Percentiles rank a stretch among this genome's conserved stretches.
These are phyloP conservation scores for Myripristis jacobus DNA, from an alignment of 2,797 vertebrate genomes.

Conservation along the genomic window DNA sequence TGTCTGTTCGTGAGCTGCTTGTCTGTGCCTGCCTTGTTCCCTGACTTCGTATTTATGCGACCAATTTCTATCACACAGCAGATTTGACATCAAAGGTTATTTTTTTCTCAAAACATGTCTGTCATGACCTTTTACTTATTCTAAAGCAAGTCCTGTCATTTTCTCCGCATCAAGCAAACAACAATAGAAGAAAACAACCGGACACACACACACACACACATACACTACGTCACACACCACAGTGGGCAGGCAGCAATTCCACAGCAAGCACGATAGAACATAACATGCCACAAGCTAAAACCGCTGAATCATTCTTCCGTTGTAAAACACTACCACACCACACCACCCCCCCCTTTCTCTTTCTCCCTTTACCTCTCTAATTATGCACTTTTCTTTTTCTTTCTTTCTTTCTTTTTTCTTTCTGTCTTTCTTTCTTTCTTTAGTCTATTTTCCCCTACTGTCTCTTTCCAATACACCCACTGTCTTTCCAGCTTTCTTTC, in stretches of 20 bases:
- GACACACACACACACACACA: slow-evolving; percentile 13
- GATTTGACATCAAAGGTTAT: slow-evolving; percentile 10
- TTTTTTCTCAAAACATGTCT: neutral
- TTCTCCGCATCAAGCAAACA: slow-evolving; percentile 32
- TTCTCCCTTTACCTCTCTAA: slow-evolving; percentile 31
- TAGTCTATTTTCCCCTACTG: no score
- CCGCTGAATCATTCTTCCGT: slow-evolving; percentile 37
- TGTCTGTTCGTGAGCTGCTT: slow-evolving; percentile 24
- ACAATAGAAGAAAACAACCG: neutral
- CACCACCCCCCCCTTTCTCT: neutral
- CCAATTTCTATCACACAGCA: neutral
- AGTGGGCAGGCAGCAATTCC: slow-evolving; percentile 23
- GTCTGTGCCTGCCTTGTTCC: neutral
- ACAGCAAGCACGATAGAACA: slow-evolving; percentile 5
- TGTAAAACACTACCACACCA: slow-evolving; percentile 14
- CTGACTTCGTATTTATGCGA: neutral
- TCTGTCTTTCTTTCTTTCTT: neutral
- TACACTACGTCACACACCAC: slow-evolving; percentile 32
- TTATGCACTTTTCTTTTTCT: slow-evolving; percentile 14
- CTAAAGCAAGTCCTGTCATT: slow-evolving; percentile 8
- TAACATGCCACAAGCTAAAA: slow-evolving; percentile 40
- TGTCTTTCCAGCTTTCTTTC: no score
- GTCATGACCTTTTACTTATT: slow-evolving; percentile 39
- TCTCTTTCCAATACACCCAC: neutral
- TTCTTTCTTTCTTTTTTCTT: neutral